Percentiles rank a stretch among this genome's conserved stretches.
These are phyloP conservation scores for Clarias laeviceps DNA, from an alignment of 2,797 vertebrate genomes.

Conservation along the genomic window DNA sequence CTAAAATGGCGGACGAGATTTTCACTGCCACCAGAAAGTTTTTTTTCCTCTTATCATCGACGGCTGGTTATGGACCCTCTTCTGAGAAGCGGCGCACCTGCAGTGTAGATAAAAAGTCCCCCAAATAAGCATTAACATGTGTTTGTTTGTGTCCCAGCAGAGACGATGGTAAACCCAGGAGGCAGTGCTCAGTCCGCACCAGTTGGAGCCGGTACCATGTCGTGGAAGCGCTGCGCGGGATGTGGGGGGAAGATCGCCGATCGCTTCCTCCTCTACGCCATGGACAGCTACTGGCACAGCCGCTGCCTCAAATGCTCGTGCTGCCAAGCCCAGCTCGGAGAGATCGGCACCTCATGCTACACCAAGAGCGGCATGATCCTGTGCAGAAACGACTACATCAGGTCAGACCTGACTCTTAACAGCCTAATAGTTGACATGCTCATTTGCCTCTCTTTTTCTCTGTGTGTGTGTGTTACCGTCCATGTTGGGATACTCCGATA, in stretches of 20 bases:
- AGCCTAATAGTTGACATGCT: too few relatives aligned
- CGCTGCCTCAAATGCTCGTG: slow-evolving; percentile 98
- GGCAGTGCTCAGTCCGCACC: slow-evolving; percentile 92
- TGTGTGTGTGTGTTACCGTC: background rate
- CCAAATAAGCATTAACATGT: background rate
- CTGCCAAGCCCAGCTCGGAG: slow-evolving; percentile 98
- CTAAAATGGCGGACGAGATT: background rate
- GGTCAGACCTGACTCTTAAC: slow-evolving; percentile 70
- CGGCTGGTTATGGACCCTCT: background rate
- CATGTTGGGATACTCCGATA: background rate
- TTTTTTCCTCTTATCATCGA: background rate
- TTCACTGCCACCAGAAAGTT: background rate
- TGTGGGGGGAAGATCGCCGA: slow-evolving; percentile 97
- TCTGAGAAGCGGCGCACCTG: slow-evolving; percentile 3
- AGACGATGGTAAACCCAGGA: slow-evolving; percentile 97
- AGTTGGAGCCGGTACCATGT: slow-evolving; percentile 89
- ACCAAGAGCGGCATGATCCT: slow-evolving; percentile 99
- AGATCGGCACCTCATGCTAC: slow-evolving; percentile 98
- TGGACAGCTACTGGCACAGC: slow-evolving; percentile 99
- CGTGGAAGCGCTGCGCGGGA: slow-evolving; percentile 96
- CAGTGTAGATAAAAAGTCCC: background rate
- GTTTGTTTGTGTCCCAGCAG: slow-evolving; percentile 52
- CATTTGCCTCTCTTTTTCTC: background rate
- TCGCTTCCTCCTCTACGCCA: slow-evolving; percentile 97
- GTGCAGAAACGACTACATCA: slow-evolving; percentile 99